Evolutionary conservation across 2,888 invertebrate genomes (phyloP), one percentile per base, ranked within the genome.

Genomic region (Myathropa florea): DNA sequence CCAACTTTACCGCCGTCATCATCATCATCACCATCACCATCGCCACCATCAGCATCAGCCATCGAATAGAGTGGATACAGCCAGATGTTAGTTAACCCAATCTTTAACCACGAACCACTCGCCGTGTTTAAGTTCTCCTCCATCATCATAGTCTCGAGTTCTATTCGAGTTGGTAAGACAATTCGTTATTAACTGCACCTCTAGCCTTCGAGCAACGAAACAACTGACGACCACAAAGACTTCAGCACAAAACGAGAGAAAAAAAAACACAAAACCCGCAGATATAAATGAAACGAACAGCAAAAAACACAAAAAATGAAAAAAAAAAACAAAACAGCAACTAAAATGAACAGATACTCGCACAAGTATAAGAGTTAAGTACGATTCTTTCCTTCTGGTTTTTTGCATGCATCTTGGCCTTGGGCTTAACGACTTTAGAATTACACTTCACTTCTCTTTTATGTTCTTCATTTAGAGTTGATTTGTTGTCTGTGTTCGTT

Each of bases 121-220:
- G 59, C 78, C 73, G 73, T 73, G 78, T 65, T 83, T 81, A 77
- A 81, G 67, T 81, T 81, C 72, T 65, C 61, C 70, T 71, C 46
- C 46, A 46, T 82, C 76, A 82, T 76, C 76, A 63, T 36, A 80
- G 80, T 46, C 46, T 84, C 71, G 61, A 81, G 65, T 76, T 84
- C 71, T 81, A 84, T 84, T 84, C 81, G 80, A 67, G 55, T 85
- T 67, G 70, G 67, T 81, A 82, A 86, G 85, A 85, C 85, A 86
- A 86, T 83, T 86, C 78, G 83, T 86, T 86, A 86, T 86, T 83
- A 86, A 86, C 86, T 86, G 86, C 86, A 86, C 83, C 86, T 86
- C 86, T 83, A 83, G 83, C 86, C 86, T 86, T 86, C 86, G 39
- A 75, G 86, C 86, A 61, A 78, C 73, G 68, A 79, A 83, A 83